Base-by-base conservation (phyloP, 2,797 vertebrate genomes). In the Echiichthys vipera region DNA sequence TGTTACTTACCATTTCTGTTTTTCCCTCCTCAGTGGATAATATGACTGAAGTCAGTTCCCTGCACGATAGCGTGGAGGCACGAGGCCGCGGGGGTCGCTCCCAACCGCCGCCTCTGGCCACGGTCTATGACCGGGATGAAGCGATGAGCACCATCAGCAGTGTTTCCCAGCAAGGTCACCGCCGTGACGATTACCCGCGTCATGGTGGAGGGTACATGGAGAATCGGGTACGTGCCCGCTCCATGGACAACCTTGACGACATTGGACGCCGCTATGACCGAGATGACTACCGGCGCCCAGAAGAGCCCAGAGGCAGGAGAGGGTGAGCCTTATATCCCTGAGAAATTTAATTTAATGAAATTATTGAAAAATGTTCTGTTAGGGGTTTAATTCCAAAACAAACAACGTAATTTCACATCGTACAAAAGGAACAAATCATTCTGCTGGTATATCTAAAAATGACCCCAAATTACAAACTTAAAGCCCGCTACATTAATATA, bases 231-330 rank as follows among this genome's bases (percentile, higher is more conserved):
- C 96, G 96, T 0, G 94, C 97, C 0, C 96, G 84, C 9, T 98
- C 97, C 4, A 92, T 97, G 93, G 97, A 98, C 25, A 92, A 96
- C 77, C 91, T 98, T 0, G 96, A 97, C 1, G 95, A 96, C 62
- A 85, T 95, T 0, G 90, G 88, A 2, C 85, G 84, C 1, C 75
- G 82, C 18, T 70, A 93, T 2, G 89, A 86, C 2, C 85, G 89
- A 7, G 90, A 93, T 0, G 77, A 89, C 51, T 80, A 87, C 42
- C 76, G 78, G 1, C 85, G 80, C 9, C 92, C 91, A 5, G 91
- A 91, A 4, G 91, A 88, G 5, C 79, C 82, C 32, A 91, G 93
- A 39, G 91, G 94, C 56, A 90, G 93, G 27, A 92, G 93, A 90
- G 94, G 93, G 95, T 95, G 64, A 85, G 91, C 78, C 17, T 20